Base-by-base conservation (phyloP, 2,888 invertebrate species). In the Heliconius charithonia region DNA sequence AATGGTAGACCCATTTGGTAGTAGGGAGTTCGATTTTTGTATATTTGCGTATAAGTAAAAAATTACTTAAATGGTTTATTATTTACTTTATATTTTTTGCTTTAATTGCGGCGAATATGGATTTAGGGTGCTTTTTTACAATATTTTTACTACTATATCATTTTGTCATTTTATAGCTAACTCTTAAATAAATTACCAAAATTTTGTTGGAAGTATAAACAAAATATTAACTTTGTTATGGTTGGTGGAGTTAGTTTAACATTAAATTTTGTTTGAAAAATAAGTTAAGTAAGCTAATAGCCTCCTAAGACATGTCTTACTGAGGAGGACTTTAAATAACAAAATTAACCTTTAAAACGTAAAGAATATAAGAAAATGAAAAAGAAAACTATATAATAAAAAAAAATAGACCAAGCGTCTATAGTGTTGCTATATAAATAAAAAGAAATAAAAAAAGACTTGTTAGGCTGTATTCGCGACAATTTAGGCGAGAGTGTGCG, bases 401-500 rank as follows among this genome's bases (percentile, higher is more conserved):
- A 29, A 32, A 32, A 29, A 9, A 22, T n/a, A n/a, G 56, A 59
- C 10, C n/a, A 22, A 59, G 19, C 10, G n/a, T n/a, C n/a, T 59
- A n/a, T n/a, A 59, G 22, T n/a, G 56, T 59, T n/a, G 10, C n/a
- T 10, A 59, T n/a, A 59, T n/a, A 59, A 59, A 59, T 59, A 59
- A 59, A 51, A 59, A 9, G n/a, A 59, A 59, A 59, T 69, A 41
- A 72, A 13, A 29, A 7, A 70, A 45, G n/a, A 32, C 16, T 37
- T 41, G 67, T 22, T 25, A 32, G 16, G 6, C 65, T 10, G 25
- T 19, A 32, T 25, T 12, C 25, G 56, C 88, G 86, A 88, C 86
- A 88, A 88, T 87, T 87, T 51, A 2, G 25, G 22, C 77, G 72
- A 65, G 41, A 65, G 62, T 32, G 75, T 75, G 75, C 67, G 51